Evolutionary conservation across 2,797 vertebrate species (phyloP).

Genomic region (Gallinago nigripennis): DNA sequence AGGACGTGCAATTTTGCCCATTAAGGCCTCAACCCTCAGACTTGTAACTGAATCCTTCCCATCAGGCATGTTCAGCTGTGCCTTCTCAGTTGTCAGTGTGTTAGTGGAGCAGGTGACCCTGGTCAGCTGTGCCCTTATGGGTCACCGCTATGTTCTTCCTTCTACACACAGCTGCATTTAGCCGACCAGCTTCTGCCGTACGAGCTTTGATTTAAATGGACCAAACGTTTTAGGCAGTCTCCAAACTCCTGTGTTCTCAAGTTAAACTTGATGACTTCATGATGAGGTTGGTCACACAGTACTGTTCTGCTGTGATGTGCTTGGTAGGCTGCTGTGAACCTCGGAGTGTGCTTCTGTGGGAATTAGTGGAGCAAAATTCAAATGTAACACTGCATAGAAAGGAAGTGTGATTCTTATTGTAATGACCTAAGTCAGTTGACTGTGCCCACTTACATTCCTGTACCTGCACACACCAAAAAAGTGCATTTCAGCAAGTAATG

Average conservation of each 20-base stretch:
- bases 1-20: neutral
- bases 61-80: neutral
- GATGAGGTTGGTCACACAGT: neutral
- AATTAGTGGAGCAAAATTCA: neutral
- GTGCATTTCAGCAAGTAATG: neutral
- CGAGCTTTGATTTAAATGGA: neutral
- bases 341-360: neutral
- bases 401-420: neutral
- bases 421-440: neutral
- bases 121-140: neutral
- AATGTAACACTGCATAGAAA: neutral
- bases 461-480: neutral
- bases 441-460: neutral
- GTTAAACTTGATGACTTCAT: neutral
- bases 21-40: neutral
- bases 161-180: neutral
- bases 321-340: neutral
- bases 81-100: neutral
- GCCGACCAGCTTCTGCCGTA: neutral
- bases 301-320: neutral
- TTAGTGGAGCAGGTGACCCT: neutral
- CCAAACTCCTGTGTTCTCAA: neutral
- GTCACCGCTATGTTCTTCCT: neutral
- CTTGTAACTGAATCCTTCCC: accelerated
- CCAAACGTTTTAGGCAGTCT: neutral